Evolutionary conservation across 2,113 vertebrate species (phyloP).

Genomic region (Tricholaema leucomelas): DNA sequence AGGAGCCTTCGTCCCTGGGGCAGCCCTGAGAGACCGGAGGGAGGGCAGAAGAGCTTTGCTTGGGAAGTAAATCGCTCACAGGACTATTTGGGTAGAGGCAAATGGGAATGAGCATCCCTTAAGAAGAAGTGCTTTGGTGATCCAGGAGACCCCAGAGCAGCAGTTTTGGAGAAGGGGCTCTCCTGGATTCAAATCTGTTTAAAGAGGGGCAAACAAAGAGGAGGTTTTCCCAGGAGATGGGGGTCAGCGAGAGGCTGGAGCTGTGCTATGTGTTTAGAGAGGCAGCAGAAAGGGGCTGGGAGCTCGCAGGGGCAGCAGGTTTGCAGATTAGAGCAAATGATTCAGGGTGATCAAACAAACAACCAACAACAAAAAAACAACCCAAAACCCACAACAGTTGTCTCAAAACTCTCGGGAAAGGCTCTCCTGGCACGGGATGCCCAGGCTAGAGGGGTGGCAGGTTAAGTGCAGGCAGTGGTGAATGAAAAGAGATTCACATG

Average conservation of each 20-base stretch:
- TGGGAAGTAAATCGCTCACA: not conserved
- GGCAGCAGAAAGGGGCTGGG: not conserved
- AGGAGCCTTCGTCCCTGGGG: not conserved
- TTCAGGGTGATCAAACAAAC: slow-evolving; percentile 25
- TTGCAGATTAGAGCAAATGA: slow-evolving; percentile 50
- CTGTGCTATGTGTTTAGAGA: not conserved
- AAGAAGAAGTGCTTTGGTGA: slow-evolving; percentile 52
- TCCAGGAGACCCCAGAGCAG: slow-evolving; percentile 18
- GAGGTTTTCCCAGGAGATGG: slow-evolving; percentile 11
- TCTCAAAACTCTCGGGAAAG: slow-evolving; percentile 48
- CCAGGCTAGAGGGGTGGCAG: slow-evolving; percentile 56
- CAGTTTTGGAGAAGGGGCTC: slow-evolving; percentile 38
- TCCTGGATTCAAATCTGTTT: slow-evolving; percentile 41
- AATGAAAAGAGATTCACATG: slow-evolving; percentile 62
- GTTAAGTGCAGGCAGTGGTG: slow-evolving; percentile 57
- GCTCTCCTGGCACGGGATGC: slow-evolving; percentile 54
- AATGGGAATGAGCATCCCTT: not conserved
- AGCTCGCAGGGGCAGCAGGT: not conserved
- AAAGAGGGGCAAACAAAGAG: slow-evolving; percentile 54
- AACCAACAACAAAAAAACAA: too few relatives aligned
- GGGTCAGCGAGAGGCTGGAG: not conserved
- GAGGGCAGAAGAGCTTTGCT: not conserved
- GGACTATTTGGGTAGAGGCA: not conserved
- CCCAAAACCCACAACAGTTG: slow-evolving; percentile 22
- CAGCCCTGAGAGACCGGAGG: not conserved